These are phyloP conservation scores for Phaonia tiefii DNA, from an alignment of 2,888 invertebrate genomes.

Conservation along the genomic window DNA sequence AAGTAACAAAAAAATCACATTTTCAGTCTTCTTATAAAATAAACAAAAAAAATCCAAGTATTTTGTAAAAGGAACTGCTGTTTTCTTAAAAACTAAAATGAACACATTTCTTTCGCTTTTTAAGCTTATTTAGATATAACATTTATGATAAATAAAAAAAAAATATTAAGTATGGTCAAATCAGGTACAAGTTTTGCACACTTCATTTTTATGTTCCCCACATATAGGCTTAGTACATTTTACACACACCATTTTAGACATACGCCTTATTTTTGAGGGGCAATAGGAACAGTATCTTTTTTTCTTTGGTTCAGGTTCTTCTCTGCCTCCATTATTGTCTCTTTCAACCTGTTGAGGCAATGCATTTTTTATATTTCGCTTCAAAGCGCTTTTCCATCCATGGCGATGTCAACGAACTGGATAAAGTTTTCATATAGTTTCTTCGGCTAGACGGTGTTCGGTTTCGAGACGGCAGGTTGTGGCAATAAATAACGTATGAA, in stretches of 20 bases:
- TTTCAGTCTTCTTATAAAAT: constrained; percentile 35
- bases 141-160: constrained; percentile 20
- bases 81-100: constrained; percentile 44
- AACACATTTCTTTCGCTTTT: constrained; percentile 32
- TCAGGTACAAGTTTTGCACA: constrained; percentile 9
- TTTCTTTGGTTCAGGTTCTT: not conserved
- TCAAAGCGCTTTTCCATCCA: constrained; percentile 27
- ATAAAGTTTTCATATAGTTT: not conserved
- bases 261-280: constrained; percentile 1
- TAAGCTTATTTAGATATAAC: constrained; percentile 12
- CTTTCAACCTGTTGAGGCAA: not conserved
- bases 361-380: not conserved
- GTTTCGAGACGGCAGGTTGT: constrained; percentile 27
- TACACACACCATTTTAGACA: no score
- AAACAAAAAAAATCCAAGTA: constrained; percentile 40
- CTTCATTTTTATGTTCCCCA: constrained; percentile 15
- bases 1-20: constrained; percentile 7
- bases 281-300: not conserved
- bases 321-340: constrained; percentile 2
- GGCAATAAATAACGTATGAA: constrained; percentile 37
- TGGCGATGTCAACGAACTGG: not conserved
- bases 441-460: not conserved
- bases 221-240: constrained; percentile 8
- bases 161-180: not conserved
- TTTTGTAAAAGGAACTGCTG: constrained; percentile 35